Percentiles rank a stretch among this genome's conserved stretches.
These are phyloP conservation scores for Mugil cephalus DNA, from an alignment of 2,113 vertebrate species.

Conservation along the genomic window DNA sequence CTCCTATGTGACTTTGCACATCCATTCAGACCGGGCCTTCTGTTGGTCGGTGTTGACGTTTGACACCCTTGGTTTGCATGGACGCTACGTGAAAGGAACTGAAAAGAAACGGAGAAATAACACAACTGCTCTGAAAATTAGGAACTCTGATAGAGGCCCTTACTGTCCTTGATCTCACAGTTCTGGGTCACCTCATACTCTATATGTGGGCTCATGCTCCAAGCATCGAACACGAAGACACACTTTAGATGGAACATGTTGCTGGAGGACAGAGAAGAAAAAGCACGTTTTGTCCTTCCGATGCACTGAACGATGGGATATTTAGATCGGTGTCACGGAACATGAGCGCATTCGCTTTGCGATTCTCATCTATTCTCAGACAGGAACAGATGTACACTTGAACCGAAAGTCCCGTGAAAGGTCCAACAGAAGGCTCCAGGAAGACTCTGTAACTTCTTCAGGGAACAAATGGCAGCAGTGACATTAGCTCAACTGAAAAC, in stretches of 20 bases:
- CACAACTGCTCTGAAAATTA: background rate
- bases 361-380: background rate
- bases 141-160: no score
- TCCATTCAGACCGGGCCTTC: no score
- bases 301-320: background rate
- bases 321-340: background rate
- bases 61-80: no score
- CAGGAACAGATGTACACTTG: conserved; percentile 31
- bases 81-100: no score
- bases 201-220: background rate
- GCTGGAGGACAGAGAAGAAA: no score
- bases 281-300: background rate
- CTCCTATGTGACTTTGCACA: no score
- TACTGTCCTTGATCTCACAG: background rate
- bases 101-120: no score
- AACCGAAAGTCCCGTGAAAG: conserved; percentile 7
- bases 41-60: no score
- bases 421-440: conserved; percentile 2
- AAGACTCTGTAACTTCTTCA: conserved; percentile 40
- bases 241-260: background rate
- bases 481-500: conserved; percentile 56
- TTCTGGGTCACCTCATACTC: conserved; percentile 2
- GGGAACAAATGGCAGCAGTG: conserved; percentile 42
- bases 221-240: background rate
- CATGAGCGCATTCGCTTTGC: background rate